Base-by-base conservation (phyloP, 2,797 vertebrate species). In the Anguilla pacifica region DNA sequence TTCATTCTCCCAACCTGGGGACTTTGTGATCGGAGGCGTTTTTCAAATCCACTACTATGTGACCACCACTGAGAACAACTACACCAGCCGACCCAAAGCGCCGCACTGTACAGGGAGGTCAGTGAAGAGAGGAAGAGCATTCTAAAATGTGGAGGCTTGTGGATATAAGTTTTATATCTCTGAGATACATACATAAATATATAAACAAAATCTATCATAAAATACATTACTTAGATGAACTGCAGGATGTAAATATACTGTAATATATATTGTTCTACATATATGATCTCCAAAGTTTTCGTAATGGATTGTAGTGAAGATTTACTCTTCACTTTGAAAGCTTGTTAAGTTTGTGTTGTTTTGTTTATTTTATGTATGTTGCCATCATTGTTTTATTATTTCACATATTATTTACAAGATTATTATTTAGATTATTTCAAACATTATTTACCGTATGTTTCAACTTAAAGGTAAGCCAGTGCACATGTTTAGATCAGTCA, bases 41-140 rank as follows among this genome's bases (percentile, higher is more conserved):
- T 95, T 95, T 77, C 90, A 93, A 25, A 91, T 95, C 3, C 93
- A 95, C 46, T 25, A 84, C 74, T 90, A 92, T 59, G 89, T 87
- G 81, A 61, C 90, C 25, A 89, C 86, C 35, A 79, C 89, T 83
- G 90, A 86, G 13, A 57, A 92, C 49, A 90, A 91, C 86, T 95
- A 93, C 89, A 93, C 91, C 77, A 81, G 7, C 39, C 17, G 87
- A 64, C 95, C 95, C 84, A 92, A 93, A 55, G 89, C 88, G 2
- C 83, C 91, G 2, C 89, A 49, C 70, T 95, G 95, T 85, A 90
- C 85, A 82, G 93, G 93, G 57, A 94, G 94, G 94, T 95, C 74
- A 91, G 92, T 91, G 64, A 84, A 43, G 15, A 53, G 57, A 83
- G 49, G n/a, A 53, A 81, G 11, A 39, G n/a, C 13, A 4, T 22